Base-by-base conservation (phyloP, 2,797 vertebrate genomes). In the Nyctalus aviator region DNA sequence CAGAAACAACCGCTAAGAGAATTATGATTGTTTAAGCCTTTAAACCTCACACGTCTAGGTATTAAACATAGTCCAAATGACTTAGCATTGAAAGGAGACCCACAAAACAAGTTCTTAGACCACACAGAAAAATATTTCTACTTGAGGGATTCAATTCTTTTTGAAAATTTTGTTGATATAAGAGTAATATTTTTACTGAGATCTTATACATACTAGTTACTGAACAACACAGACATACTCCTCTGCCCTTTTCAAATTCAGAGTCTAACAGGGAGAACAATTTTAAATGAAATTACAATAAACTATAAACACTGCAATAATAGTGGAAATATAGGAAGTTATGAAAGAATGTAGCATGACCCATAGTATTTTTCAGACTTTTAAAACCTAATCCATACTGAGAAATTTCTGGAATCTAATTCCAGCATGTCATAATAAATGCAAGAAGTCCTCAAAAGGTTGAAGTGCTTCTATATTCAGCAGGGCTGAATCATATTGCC, bases 1-100 rank as follows among this genome's bases (percentile, higher is more conserved):
- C 81, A 66, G 81, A 94, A 93, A 86, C 35, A 57, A 82, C 23
- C 18, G 23, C 32, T n/a, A 83, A 68, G 62, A 92, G 25, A 81
- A 76, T 6, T 82, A 11, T 41, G 23, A 76, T 32, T 37, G 18
- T 21, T 77, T 83, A 41, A 41, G 18, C 5, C 69, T 85, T 66
- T 94, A 72, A 84, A 79, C 46, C 37, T 93, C 66, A 44, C 11
- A 64, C 23, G 41, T 55, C 35, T 8, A 32, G 41, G 30, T 23
- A 75, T 13, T 82, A 88, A 91, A 85, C 27, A 62, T 14, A 84
- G 73, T 37, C 32, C 44, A 79, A 72, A 76, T 62, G n/a, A 68
- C 44, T 68, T 53, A 72, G n/a, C 9, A 68, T 84, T 57, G 48
- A 68, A 18, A 68, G 48, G 57, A 11, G 27, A 64, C 13, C 13